Conservation (phyloP, 2,888 invertebrate species). For the Deilephila elpenor region DNA sequence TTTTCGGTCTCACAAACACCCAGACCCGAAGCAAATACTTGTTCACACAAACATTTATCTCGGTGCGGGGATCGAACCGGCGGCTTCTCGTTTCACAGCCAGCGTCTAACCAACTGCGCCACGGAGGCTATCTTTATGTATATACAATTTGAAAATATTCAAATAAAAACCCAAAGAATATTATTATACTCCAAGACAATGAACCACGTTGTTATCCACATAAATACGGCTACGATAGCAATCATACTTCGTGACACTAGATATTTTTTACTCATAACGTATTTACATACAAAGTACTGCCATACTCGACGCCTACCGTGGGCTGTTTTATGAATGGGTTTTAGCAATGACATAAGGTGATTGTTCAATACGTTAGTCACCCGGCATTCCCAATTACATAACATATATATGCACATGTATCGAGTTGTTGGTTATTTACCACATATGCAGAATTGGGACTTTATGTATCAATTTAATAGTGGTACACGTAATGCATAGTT, state of each 20-base stretch:
- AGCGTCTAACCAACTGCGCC: too few relatives aligned
- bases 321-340: slow-evolving; percentile 53
- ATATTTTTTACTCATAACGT: slow-evolving; percentile 7
- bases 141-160: neutral
- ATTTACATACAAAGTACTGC: slow-evolving; percentile 22
- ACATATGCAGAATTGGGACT: neutral
- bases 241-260: slow-evolving; percentile 8
- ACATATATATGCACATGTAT: slow-evolving; percentile 44
- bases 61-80: too few relatives aligned
- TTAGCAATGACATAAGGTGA: slow-evolving; percentile 53
- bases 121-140: too few relatives aligned
- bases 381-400: slow-evolving; percentile 75
- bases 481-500: neutral
- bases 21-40: too few relatives aligned
- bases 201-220: neutral
- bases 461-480: neutral
- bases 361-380: slow-evolving; percentile 50
- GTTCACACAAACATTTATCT: too few relatives aligned
- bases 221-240: neutral
- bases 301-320: neutral
- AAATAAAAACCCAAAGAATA: neutral
- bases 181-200: neutral
- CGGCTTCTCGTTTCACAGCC: too few relatives aligned
- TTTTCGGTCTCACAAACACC: too few relatives aligned
- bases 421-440: neutral